Conservation (phyloP, 1,140 invertebrate genomes). For the Drosophila triauraria region DNA sequence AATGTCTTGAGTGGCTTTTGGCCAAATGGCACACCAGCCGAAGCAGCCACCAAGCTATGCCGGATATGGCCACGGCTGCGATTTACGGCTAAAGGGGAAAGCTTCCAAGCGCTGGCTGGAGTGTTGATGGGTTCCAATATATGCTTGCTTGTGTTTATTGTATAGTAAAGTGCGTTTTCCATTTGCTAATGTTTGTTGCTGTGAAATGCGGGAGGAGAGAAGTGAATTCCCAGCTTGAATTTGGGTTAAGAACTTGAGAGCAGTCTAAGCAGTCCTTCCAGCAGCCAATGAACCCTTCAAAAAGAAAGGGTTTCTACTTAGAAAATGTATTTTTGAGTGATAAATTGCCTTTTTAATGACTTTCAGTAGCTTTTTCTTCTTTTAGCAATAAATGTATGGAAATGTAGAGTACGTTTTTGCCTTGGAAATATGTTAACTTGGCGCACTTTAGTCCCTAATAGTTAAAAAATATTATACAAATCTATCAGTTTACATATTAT, state of each 20-base stretch:
- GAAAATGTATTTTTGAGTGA: background rate
- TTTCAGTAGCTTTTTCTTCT: background rate
- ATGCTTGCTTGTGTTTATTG: background rate
- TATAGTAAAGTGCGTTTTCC: constrained; percentile 4
- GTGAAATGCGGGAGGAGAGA: too few species aligned
- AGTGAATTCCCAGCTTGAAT: background rate
- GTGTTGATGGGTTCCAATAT: background rate
- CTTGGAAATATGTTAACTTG: background rate
- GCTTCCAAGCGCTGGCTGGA: constrained; percentile 11
- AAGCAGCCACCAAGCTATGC: constrained; percentile 13
- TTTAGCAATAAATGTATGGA: background rate
- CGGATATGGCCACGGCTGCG: constrained; percentile 58
- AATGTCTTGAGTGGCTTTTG: constrained; percentile 43
- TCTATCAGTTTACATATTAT: too few species aligned
- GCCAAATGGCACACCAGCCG: constrained; percentile 45
- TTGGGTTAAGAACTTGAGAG: constrained; percentile 14
- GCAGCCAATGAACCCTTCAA: constrained; percentile 1
- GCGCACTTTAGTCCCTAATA: too few species aligned
- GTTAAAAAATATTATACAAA: too few species aligned
- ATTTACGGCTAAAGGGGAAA: constrained; percentile 45
- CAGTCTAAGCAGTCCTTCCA: background rate
- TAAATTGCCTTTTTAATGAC: too few species aligned
- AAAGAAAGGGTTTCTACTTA: background rate
- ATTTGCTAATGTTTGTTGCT: background rate
- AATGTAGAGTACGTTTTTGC: too few species aligned